A percentile compares a stretch with the other conserved stretches of the same genome.
Conservation (phyloP, 2,797 vertebrate species). For the Tiaroga cobitis region DNA sequence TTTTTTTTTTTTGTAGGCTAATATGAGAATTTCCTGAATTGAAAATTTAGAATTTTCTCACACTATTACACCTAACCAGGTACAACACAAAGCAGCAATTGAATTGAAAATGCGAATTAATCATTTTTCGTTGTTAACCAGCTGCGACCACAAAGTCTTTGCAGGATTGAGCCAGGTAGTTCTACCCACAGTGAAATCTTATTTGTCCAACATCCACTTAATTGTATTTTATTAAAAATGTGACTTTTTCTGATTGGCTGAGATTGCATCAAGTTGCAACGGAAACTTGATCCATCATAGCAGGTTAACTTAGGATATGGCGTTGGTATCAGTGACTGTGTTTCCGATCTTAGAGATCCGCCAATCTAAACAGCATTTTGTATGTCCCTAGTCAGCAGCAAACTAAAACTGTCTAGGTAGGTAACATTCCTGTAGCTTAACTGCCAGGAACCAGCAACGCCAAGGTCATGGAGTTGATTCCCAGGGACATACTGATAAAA, state of each 20-base stretch:
- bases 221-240: not conserved
- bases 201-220: not conserved
- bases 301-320: not conserved
- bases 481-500: not conserved
- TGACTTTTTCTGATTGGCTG: not conserved
- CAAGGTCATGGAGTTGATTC: conserved; percentile 17
- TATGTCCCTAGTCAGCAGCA: not conserved
- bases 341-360: not conserved
- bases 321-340: not conserved
- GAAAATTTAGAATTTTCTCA: not conserved
- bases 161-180: not conserved
- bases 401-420: not conserved
- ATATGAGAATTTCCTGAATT: not conserved
- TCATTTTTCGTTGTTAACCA: not conserved
- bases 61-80: not conserved
- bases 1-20: no score
- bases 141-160: not conserved
- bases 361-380: not conserved
- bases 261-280: not conserved
- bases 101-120: no score
- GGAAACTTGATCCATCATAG: not conserved
- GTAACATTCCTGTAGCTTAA: not conserved
- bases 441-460: not conserved
- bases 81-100: not conserved
- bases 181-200: not conserved